These are phyloP conservation scores for Eulacestoma nigropectus DNA, from an alignment of 2,113 vertebrate species.

Conservation along the genomic window DNA sequence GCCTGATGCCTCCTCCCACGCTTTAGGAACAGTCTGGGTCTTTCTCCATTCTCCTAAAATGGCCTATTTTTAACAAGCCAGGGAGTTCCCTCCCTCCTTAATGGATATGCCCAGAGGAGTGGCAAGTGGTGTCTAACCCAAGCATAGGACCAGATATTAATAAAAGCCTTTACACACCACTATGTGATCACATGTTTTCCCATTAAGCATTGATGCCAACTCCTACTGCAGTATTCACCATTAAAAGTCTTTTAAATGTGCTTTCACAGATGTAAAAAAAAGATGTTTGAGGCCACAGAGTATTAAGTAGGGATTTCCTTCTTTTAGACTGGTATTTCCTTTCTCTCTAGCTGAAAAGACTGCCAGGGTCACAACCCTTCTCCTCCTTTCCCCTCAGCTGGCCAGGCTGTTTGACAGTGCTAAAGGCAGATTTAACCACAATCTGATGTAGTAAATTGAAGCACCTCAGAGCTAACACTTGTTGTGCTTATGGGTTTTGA, in stretches of 20 bases:
- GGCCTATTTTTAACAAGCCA: neutral
- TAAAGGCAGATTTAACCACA: neutral
- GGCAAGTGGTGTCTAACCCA: neutral
- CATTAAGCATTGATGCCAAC: neutral
- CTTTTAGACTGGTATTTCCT: neutral
- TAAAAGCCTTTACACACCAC: neutral
- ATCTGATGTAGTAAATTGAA: neutral
- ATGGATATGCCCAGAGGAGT: neutral
- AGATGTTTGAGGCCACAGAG: neutral
- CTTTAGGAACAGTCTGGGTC: neutral
- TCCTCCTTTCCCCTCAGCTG: neutral
- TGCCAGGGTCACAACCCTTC: neutral
- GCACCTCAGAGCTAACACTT: neutral
- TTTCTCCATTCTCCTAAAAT: neutral
- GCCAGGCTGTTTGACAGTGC: neutral
- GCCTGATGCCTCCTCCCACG: neutral
- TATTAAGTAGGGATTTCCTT: neutral
- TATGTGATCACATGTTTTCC: neutral
- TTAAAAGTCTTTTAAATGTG: neutral
- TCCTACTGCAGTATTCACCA: neutral
- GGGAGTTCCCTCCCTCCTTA: neutral
- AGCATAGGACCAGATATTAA: neutral
- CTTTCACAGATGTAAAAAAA: neutral
- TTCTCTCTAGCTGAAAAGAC: neutral
- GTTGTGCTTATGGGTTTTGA: neutral